Evolutionary conservation across 1,140 invertebrate species (phyloP), one percentile per base, ranked within the genome.

Genomic region (Papilio dardanus): DNA sequence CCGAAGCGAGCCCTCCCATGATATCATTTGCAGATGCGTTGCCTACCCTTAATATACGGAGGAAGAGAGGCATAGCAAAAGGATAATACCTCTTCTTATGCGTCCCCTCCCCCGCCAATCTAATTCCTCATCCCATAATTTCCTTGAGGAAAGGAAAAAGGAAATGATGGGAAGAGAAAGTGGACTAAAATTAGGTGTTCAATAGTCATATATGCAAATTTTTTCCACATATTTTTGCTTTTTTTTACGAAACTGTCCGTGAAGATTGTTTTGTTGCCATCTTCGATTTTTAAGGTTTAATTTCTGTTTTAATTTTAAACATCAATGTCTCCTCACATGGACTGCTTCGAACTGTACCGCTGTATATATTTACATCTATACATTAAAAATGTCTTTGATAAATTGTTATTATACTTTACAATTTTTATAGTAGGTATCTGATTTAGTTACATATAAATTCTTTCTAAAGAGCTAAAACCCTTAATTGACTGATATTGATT

Each of bases 401-500:
- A 12, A 10, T 42, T 42, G 33, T n/a, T 3, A 33, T 42, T 14
- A 42, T 12, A 42, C 37, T 42, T 8, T 42, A 21, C 19, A 7
- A 5, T 50, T 0, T 50, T 8, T 7, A 54, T 21, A 54, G 10
- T 58, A 62, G 3, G 19, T 28, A 37, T 62, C 8, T 28, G 1
- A 28, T 14, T 5, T 28, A 62, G 10, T 14, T 14, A 62, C 12
- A 62, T 10, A 62, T 62, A 24, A 62, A 62, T 62, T 62, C 54
- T 14, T 62, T 54, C 10, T 62, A 62, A 24, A 62, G 54, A 62
- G 54, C 54, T 62, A 4, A 28, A 28, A 28, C 30, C 24, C 12
- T 2, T 62, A 16, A 62, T 28, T 28, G 54, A 62, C 54, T 62
- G 54, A 62, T 24, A 28, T 62, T 62, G 24, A n/a, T n/a, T 62